These are phyloP conservation scores for Alosa sapidissima DNA, from an alignment of 2,797 vertebrate genomes.

Conservation along the genomic window DNA sequence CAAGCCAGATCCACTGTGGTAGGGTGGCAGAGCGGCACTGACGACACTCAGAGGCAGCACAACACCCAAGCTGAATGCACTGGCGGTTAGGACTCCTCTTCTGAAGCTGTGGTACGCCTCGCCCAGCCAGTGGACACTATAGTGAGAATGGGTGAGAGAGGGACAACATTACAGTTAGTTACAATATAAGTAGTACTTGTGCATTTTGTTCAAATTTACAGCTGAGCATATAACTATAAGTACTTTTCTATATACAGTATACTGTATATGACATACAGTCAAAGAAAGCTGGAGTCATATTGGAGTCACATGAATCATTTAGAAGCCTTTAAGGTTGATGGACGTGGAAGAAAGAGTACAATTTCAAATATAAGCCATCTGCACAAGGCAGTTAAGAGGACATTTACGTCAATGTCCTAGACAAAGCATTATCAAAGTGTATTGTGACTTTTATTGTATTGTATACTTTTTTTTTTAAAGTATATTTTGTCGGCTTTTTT, in stretches of 20 bases:
- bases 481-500: no score
- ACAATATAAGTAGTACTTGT: background rate
- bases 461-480: no score
- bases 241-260: no score
- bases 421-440: background rate
- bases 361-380: no score
- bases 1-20: background rate
- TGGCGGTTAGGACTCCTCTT: constrained; percentile 14
- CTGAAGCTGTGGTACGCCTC: background rate
- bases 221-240: no score
- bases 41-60: constrained; percentile 27
- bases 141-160: background rate
- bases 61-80: constrained; percentile 22
- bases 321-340: background rate
- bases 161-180: background rate
- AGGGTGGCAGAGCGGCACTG: background rate
- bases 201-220: background rate
- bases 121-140: background rate
- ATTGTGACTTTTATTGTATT: background rate
- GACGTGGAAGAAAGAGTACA: no score
- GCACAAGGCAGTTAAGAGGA: no score
- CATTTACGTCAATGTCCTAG: background rate
- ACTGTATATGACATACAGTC: no score
- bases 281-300: no score
- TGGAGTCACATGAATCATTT: background rate